phyloP scores from a whole-genome alignment of 2,797 vertebrate species.

The Schizopygopsis malacanthus region DNA sequence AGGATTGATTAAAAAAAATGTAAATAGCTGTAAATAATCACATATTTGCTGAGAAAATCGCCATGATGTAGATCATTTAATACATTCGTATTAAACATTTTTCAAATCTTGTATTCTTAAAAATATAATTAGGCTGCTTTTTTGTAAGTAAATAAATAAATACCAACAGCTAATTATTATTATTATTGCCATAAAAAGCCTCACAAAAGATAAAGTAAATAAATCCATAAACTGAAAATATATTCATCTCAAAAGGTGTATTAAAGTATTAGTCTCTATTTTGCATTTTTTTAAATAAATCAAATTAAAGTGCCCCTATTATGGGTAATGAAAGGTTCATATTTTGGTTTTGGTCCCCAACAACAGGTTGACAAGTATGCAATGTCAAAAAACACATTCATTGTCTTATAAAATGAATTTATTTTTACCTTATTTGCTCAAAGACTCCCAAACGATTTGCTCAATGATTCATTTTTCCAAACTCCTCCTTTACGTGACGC shows the following conservation, averaged over 20 bases:
- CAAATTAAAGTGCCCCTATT: too few relatives aligned
- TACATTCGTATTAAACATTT: neutral
- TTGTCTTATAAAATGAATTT: too few relatives aligned
- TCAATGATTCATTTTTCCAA: too few relatives aligned
- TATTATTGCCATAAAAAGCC: neutral
- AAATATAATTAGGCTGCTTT: neutral
- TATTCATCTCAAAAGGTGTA: neutral
- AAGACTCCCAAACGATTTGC: too few relatives aligned
- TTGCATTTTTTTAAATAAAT: neutral
- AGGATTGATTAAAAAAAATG: neutral
- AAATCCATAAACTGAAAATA: neutral
- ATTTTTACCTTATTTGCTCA: too few relatives aligned
- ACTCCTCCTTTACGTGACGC: too few relatives aligned
- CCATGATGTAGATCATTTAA: neutral
- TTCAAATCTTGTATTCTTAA: neutral
- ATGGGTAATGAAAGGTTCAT: too few relatives aligned
- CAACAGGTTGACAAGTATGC: too few relatives aligned
- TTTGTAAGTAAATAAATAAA: neutral
- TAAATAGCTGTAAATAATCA: neutral
- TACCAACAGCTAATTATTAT: neutral
- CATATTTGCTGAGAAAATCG: neutral
- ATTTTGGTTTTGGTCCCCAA: too few relatives aligned
- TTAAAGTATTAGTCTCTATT: neutral
- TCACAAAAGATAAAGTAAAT: neutral
- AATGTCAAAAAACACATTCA: too few relatives aligned